Percentiles rank a stretch among this genome's conserved stretches.
Conservation (phyloP, 1,140 invertebrate species). For the Nebria ingens region DNA sequence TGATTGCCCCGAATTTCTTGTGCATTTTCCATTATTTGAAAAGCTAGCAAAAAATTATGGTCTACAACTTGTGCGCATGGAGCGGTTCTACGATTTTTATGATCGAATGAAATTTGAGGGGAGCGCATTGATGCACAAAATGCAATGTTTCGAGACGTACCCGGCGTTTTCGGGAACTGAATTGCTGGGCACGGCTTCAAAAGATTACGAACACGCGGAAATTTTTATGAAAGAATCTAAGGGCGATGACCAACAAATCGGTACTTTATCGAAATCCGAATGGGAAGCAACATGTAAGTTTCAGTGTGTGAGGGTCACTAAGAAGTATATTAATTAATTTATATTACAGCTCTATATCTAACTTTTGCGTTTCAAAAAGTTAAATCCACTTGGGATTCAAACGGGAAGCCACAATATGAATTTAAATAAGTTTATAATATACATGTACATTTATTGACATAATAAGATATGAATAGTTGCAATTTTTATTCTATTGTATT, state of each 20-base stretch:
- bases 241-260: conserved; percentile 42
- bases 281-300: conserved; percentile 87
- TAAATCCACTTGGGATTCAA: conserved; percentile 49
- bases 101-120: conserved; percentile 52
- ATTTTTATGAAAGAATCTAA: conserved; percentile 43
- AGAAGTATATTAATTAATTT: conserved; percentile 15
- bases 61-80: conserved; percentile 62
- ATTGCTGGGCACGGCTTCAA: conserved; percentile 43
- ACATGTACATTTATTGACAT: too few relatives aligned
- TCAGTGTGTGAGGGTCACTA: conserved; percentile 23
- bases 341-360: conserved; percentile 68
- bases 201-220: conserved; percentile 66
- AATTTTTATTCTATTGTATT: too few relatives aligned
- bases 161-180: conserved; percentile 43
- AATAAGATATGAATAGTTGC: too few relatives aligned
- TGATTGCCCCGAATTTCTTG: conserved; percentile 96
- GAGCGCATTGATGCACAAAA: conserved; percentile 54
- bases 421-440: too few relatives aligned
- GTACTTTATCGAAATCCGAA: conserved; percentile 79
- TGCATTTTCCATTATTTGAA: conserved; percentile 79
- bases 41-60: conserved; percentile 75
- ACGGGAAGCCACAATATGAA: conserved; percentile 48
- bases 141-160: conserved; percentile 64
- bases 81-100: conserved; percentile 75
- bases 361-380: conserved; percentile 78